Percentiles rank a stretch among this genome's conserved stretches.
Conservation (phyloP, 92 coral and sea anemone genomes). For the Anthopleura xanthogrammica region DNA sequence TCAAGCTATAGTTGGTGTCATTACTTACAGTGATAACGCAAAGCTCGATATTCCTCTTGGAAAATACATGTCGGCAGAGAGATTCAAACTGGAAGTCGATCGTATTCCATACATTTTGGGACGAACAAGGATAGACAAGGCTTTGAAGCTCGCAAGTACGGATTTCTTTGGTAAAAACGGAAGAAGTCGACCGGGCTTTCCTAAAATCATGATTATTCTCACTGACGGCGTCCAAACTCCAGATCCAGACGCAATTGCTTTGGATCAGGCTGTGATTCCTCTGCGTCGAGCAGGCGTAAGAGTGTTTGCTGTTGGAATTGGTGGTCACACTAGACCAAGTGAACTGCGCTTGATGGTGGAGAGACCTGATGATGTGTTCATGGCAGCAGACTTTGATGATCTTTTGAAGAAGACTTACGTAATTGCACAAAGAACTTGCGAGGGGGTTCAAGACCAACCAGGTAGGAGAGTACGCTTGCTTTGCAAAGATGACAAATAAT, state of each 20-base stretch:
- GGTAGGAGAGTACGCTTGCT: too few species aligned
- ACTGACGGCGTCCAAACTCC: constrained; percentile 75
- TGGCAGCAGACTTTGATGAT: constrained; percentile 59
- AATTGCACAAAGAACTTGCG: constrained; percentile 48
- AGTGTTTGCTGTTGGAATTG: constrained; percentile 64
- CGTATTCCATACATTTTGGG: constrained; percentile 62
- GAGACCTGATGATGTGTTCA: constrained; percentile 39
- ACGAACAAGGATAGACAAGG: constrained; percentile 81
- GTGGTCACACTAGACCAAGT: constrained; percentile 38
- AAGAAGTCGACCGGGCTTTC: constrained; percentile 53
- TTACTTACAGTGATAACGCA: constrained; percentile 73
- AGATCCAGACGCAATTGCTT: constrained; percentile 62
- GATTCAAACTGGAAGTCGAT: constrained; percentile 59
- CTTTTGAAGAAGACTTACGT: constrained; percentile 45
- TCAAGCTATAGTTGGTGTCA: constrained; percentile 54
- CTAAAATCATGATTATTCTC: constrained; percentile 64
- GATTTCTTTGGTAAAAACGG: constrained; percentile 45
- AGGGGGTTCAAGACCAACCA: background rate
- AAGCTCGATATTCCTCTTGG: constrained; percentile 38
- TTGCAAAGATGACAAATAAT: too few species aligned
- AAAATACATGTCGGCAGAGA: constrained; percentile 14
- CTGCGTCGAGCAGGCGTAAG: constrained; percentile 55
- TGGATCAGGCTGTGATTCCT: constrained; percentile 62
- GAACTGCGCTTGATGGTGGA: constrained; percentile 72
- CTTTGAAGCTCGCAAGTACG: constrained; percentile 59